These are phyloP conservation scores for Aporophyla nigra DNA, from an alignment of 2,888 invertebrate species.

Conservation along the genomic window DNA sequence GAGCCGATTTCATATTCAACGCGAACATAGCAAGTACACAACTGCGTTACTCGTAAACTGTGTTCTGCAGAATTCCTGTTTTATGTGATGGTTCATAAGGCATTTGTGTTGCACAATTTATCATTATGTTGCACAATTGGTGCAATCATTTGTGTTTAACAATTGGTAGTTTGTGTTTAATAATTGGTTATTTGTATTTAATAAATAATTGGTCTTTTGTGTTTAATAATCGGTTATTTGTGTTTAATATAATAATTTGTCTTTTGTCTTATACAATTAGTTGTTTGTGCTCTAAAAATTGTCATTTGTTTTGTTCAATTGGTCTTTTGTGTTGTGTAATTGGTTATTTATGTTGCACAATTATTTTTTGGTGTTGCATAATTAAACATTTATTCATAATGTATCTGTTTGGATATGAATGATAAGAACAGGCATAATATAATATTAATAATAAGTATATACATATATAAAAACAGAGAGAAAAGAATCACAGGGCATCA, in stretches of 20 bases:
- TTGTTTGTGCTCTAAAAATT: not conserved
- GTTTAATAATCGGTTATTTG: not conserved
- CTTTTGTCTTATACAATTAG: not conserved
- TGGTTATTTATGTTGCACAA: not conserved
- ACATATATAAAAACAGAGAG: too few species aligned
- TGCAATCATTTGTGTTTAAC: not conserved
- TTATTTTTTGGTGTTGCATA: not conserved
- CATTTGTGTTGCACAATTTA: not conserved
- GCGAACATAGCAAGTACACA: slow-evolving; percentile 20
- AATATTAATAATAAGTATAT: too few species aligned
- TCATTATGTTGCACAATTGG: not conserved
- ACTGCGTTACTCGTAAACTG: slow-evolving; percentile 29
- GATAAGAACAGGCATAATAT: too few species aligned
- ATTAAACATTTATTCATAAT: not conserved
- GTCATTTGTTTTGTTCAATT: not conserved
- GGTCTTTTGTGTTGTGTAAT: not conserved
- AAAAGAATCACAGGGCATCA: too few species aligned
- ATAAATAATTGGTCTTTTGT: not conserved
- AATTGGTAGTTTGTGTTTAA: not conserved
- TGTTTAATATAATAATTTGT: too few species aligned
- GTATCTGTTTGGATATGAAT: not conserved
- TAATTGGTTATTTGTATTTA: not conserved
- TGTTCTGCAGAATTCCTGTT: slow-evolving; percentile 14
- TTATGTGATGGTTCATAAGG: slow-evolving; percentile 24
- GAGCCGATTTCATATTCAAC: slow-evolving; percentile 52